These are phyloP conservation scores for Ctenochaetus hawaiiensis DNA, from an alignment of 2,797 vertebrate genomes.

Conservation along the genomic window DNA sequence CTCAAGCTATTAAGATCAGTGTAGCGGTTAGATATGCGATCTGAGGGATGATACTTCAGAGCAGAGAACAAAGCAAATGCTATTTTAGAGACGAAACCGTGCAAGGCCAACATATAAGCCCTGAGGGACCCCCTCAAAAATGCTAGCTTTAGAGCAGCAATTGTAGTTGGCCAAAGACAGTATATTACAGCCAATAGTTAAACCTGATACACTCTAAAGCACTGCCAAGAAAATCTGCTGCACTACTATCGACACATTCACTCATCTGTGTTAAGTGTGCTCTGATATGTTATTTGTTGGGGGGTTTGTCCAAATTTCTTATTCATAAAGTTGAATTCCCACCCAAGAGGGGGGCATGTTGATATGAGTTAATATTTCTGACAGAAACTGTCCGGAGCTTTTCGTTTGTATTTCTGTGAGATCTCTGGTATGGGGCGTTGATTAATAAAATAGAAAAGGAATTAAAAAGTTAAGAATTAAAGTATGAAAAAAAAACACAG, in stretches of 20 bases:
- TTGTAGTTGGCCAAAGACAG: conserved; percentile 43
- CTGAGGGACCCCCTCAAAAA: conserved; percentile 59
- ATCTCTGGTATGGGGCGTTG: conserved; percentile 1
- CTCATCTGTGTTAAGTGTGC: conserved; percentile 45
- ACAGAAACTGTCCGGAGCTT: conserved; percentile 34
- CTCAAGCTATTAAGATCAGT: conserved; percentile 53
- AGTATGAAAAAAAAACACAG: conserved; percentile 18
- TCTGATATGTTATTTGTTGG: conserved; percentile 27
- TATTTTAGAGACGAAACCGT: conserved; percentile 57
- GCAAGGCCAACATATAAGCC: conserved; percentile 52
- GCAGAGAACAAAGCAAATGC: conserved; percentile 65
- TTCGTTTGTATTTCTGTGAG: conserved; percentile 26
- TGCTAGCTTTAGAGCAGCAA: conserved; percentile 55
- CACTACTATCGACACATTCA: conserved; percentile 45
- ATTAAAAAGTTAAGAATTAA: conserved; percentile 26
- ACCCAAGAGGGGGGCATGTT: conserved; percentile 2
- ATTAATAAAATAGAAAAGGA: conserved; percentile 34
- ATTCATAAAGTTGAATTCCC: conserved; percentile 24
- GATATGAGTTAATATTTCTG: conserved; percentile 37
- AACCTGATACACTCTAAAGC: conserved; percentile 47
- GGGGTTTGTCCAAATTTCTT: conserved; percentile 37
- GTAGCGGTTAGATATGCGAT: conserved; percentile 54
- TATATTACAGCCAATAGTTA: conserved; percentile 58
- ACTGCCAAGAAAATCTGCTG: conserved; percentile 59
- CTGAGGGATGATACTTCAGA: conserved; percentile 53